Evolutionary conservation across 2,888 invertebrate genomes (phyloP), one percentile per base, ranked within the genome.

Genomic region (Phymatocera aterrima): DNA sequence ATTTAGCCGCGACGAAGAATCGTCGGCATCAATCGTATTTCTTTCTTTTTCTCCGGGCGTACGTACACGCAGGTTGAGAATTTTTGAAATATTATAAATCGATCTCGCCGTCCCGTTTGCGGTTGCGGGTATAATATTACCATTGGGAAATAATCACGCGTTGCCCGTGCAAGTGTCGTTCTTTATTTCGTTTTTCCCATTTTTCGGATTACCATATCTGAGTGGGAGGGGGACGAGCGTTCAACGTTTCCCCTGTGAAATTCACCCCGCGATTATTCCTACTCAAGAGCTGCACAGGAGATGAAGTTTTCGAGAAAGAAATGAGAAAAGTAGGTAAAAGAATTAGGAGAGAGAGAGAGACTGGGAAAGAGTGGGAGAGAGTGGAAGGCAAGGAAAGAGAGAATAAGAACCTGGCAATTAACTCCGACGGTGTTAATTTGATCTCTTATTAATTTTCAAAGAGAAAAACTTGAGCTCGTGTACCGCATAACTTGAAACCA

Each of bases 401-500:
- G 37, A 12, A 37, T 3, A 68, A 24, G 40, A 43, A 28, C 68
- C 68, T 64, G 34, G 61, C 37, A 64, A 64, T 64, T 64, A 64
- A 64, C 28, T 68, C 28, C 28, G 2, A 46, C 21, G n/a, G 40
- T 68, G 68, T 68, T 68, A 68, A 68, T 68, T 68, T 46, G 21
- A 68, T 68, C 46, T 68, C 24, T 40, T 68, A 68, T 43, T 68
- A 68, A 68, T 68, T 68, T 68, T 2, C 46, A 21, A 68, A 64
- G 43, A 46, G n/a, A n/a, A 68, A 46, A 68, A 68, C 46, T 68
- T 28, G 28, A 43, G 68, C 61, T 64, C 18, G 18, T 64, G 61
- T 64, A 43, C 12, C 34, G n/a, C 34, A 31, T 60, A 60, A 57
- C 24, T 57, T 57, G 28, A 57, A 28, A 28, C 8, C 37, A 18